Evolutionary conservation across 2,113 vertebrate genomes (phyloP), one percentile per base, ranked within the genome.

Genomic region (Stegastes partitus): DNA sequence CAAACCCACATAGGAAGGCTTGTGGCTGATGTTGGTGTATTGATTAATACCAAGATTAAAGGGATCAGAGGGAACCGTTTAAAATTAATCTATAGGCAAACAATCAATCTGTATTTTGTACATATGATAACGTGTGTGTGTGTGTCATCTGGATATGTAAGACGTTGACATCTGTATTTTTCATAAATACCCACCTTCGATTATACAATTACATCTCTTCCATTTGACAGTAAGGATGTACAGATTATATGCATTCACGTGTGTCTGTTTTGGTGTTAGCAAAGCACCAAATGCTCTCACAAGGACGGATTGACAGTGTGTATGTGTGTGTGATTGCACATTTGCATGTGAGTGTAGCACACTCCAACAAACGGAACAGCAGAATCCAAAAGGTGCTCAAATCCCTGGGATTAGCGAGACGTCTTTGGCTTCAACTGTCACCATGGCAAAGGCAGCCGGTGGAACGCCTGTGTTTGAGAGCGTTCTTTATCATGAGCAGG

Each of bases 381-480:
- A 11, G 34, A 82, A 67, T 58, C 79, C 67, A 74, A 84, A 87
- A 89, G 89, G 88, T 82, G 64, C 68, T 81, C 58, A 79, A 86
- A 90, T 92, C 87, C 70, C 9, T 10, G 39, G 77, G 90, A 91
- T 91, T 91, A 92, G 83, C 58, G 8, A 80, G 71, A 87, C 84
- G 74, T 91, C 87, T 89, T 83, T 85, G 86, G 83, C 89, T 83
- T 88, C 83, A 74, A 81, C 87, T 82, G 91, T 93, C 87, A 87
- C 92, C 92, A 93, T 91, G 90, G 92, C 77, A 71, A 92, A 89
- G 84, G 86, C 83, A 79, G 87, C 81, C 74, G 45, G 83, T 50
- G 82, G 84, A 91, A 87, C 77, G 83, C 69, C 47, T 79, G 74
- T 39, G 70, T 83, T 71, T 50, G 74, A 78, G 72, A 77, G 66